phyloP scores from a whole-genome alignment of 30 jellyfish, hydroid and myxozoan species.

The Mastigias papua region DNA sequence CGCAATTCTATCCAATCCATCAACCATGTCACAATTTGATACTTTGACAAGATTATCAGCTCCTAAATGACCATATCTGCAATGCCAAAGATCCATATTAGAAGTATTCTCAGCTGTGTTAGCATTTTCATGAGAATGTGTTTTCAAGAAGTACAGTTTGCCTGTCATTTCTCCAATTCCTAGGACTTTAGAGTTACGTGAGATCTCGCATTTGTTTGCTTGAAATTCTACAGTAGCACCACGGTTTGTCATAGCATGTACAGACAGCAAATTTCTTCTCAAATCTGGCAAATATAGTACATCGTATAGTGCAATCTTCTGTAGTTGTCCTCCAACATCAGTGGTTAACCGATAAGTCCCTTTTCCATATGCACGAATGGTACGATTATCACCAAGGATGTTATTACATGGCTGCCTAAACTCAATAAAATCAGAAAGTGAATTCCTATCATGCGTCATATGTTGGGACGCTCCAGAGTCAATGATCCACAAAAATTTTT shows the following conservation, averaged over 20 bases:
- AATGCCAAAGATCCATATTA: constrained; percentile 44
- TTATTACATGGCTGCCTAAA: constrained; percentile 14
- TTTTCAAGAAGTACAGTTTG: constrained; percentile 32
- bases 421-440: constrained; percentile 40
- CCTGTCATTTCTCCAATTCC: constrained; percentile 55
- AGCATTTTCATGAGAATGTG: constrained; percentile 4
- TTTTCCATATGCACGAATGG: constrained; percentile 47
- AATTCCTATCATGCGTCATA: constrained; percentile 25
- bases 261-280: constrained; percentile 41
- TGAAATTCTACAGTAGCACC: constrained; percentile 41
- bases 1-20: constrained; percentile 18
- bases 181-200: constrained; percentile 18
- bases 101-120: constrained; percentile 26
- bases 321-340: constrained; percentile 37
- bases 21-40: constrained; percentile 22
- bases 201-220: constrained; percentile 6
- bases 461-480: constrained; percentile 47
- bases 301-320: constrained; percentile 31
- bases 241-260: constrained; percentile 18
- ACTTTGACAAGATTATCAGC: constrained; percentile 13
- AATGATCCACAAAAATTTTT: constrained; percentile 6
- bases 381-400: constrained; percentile 28
- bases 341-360: constrained; percentile 40
- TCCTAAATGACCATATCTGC: constrained; percentile 63
- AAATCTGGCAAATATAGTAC: constrained; percentile 62